Evolutionary conservation across 1,140 invertebrate species (phyloP).

Genomic region (Ceratitis capitata): DNA sequence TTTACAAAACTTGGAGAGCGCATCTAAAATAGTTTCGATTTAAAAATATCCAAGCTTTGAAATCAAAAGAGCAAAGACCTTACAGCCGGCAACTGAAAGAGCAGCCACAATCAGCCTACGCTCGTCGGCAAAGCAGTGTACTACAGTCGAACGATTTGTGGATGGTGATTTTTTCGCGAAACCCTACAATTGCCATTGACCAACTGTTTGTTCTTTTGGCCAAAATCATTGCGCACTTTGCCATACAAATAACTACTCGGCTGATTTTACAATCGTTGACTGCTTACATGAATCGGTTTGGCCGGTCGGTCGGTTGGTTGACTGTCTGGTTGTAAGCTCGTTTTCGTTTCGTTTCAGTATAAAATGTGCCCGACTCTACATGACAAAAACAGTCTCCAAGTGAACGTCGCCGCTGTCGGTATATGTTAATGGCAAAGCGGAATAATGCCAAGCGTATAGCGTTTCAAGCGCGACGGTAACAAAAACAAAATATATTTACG

Average conservation of each 20-base stretch:
- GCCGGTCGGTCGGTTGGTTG: neutral
- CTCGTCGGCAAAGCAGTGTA: neutral
- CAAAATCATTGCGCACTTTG: neutral
- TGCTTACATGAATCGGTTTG: neutral
- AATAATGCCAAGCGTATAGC: neutral
- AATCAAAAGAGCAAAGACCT: neutral
- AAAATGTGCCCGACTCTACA: conserved; percentile 30
- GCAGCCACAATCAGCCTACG: neutral
- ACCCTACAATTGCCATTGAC: neutral
- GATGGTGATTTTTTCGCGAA: neutral
- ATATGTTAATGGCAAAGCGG: neutral
- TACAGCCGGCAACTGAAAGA: neutral
- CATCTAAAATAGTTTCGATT: neutral
- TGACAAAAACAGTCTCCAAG: conserved; percentile 38
- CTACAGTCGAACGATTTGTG: neutral
- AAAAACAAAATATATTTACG: neutral
- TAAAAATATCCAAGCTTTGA: neutral
- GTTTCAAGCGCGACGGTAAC: neutral
- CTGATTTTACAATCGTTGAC: neutral
- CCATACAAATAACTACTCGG: neutral
- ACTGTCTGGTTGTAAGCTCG: too few relatives aligned
- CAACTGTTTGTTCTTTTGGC: neutral
- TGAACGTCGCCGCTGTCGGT: conserved; percentile 19
- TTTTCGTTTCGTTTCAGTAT: neutral
- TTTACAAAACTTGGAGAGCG: neutral